Conservation (phyloP, 37 sponge, comb jelly and placozoan species). For the Dysidea cf. avara region DNA sequence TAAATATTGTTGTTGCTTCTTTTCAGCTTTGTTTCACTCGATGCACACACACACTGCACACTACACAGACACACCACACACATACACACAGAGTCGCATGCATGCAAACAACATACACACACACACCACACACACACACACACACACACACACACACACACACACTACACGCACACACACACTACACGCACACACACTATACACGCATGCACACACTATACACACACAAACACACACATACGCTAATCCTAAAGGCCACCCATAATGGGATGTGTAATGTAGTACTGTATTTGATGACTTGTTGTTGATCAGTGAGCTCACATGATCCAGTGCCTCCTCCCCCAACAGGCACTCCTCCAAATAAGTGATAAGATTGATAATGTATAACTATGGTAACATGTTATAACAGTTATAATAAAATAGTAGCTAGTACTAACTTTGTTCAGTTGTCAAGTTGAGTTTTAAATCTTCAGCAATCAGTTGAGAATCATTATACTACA, state of each 20-base stretch:
- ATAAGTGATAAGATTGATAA: constrained; percentile 20
- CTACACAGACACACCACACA: neutral
- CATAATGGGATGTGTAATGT: constrained; percentile 66
- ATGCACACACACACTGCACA: neutral
- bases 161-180: too few species aligned
- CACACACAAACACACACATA: too few species aligned
- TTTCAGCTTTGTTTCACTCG: neutral
- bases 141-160: too few species aligned
- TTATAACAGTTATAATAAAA: too few species aligned
- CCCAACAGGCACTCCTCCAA: constrained; percentile 51
- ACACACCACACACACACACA: too few species aligned
- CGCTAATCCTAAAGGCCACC: constrained; percentile 28
- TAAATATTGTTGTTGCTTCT: neutral
- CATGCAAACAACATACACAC: constrained; percentile 16
- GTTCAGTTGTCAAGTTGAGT: too few species aligned
- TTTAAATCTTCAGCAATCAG: too few species aligned
- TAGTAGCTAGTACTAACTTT: too few species aligned
- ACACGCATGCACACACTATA: too few species aligned
- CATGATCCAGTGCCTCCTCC: constrained; percentile 43
- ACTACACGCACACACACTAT: too few species aligned
- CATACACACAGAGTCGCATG: neutral
- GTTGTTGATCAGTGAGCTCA: constrained; percentile 26
- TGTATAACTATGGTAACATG: neutral
- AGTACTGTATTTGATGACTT: constrained; percentile 53
- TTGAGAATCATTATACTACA: too few species aligned